Evolutionary conservation across 2,888 invertebrate species (phyloP).

Genomic region (Cordylochernes scorpioides): DNA sequence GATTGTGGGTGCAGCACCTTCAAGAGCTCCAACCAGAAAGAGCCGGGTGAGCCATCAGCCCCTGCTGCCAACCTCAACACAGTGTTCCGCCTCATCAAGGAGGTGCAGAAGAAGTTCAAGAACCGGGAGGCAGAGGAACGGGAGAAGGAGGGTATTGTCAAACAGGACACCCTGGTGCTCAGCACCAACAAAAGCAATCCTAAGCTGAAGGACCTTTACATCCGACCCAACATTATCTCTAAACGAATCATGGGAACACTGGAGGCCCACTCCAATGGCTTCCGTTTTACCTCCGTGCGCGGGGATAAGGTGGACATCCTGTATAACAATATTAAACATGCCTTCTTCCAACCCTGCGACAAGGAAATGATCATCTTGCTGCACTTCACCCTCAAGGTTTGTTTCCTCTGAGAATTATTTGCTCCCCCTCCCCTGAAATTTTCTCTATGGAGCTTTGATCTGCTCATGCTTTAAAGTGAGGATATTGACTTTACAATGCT

Average conservation of each 20-base stretch:
- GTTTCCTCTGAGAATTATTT: not conserved
- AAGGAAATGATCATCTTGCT: constrained; percentile 97
- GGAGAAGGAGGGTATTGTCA: constrained; percentile 89
- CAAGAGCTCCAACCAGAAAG: constrained; percentile 85
- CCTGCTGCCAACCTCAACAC: constrained; percentile 86
- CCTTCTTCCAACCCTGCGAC: constrained; percentile 96
- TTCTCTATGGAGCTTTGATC: no score
- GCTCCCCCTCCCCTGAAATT: not conserved
- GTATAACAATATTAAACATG: constrained; percentile 97
- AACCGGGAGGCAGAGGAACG: constrained; percentile 92
- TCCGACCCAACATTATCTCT: constrained; percentile 77
- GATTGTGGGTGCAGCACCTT: constrained; percentile 35
- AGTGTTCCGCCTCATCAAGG: constrained; percentile 89
- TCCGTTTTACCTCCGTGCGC: constrained; percentile 82
- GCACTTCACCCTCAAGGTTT: constrained; percentile 80
- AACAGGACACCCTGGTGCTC: constrained; percentile 80
- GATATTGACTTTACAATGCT: no score
- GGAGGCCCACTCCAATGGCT: constrained; percentile 84
- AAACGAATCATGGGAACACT: constrained; percentile 65
- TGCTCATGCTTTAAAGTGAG: no score
- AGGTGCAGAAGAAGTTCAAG: constrained; percentile 93
- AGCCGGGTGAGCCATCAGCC: constrained; percentile 75
- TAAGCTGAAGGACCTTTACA: constrained; percentile 84
- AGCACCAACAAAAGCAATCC: constrained; percentile 92
- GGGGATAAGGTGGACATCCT: constrained; percentile 98